phyloP scores from a whole-genome alignment of 2,113 vertebrate genomes.

The Monopterus albus region DNA sequence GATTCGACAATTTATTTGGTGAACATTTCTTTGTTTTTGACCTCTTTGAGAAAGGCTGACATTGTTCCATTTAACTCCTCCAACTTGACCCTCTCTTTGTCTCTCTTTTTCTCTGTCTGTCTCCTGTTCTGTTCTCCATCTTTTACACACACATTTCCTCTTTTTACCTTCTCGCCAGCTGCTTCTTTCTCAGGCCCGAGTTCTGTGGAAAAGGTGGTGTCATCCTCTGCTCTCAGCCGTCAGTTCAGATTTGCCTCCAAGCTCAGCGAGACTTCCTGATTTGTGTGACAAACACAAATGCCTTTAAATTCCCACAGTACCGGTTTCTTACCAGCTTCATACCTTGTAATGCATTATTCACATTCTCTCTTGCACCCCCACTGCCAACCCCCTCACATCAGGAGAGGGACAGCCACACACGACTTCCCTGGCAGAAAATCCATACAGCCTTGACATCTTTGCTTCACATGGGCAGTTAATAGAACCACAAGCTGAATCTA shows the following conservation, averaged over 20 bases:
- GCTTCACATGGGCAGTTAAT: slow-evolving; percentile 84
- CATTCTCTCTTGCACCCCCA: slow-evolving; percentile 49
- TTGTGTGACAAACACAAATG: slow-evolving; percentile 83
- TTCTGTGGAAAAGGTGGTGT: slow-evolving; percentile 50
- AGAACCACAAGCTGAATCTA: slow-evolving; percentile 70
- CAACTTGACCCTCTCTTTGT: not conserved
- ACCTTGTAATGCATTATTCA: slow-evolving; percentile 87
- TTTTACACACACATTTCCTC: not conserved
- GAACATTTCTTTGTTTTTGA: slow-evolving; percentile 22
- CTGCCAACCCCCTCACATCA: slow-evolving; percentile 55
- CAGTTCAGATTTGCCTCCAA: slow-evolving; percentile 68
- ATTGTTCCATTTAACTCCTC: slow-evolving; percentile 1
- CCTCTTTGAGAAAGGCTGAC: slow-evolving; percentile 15
- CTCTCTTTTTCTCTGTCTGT: not conserved
- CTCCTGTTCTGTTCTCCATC: slow-evolving; percentile 3
- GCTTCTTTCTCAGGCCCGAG: slow-evolving; percentile 30
- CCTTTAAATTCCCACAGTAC: slow-evolving; percentile 79
- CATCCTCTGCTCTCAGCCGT: slow-evolving; percentile 64
- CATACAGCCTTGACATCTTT: slow-evolving; percentile 81
- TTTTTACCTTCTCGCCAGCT: slow-evolving; percentile 1
- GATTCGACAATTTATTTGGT: slow-evolving; percentile 2
- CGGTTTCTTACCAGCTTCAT: slow-evolving; percentile 77
- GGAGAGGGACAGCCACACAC: slow-evolving; percentile 78
- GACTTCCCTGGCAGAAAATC: slow-evolving; percentile 84
- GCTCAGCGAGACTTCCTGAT: slow-evolving; percentile 72